phyloP scores from a whole-genome alignment of 1,140 invertebrate genomes.

The Samia ricini region DNA sequence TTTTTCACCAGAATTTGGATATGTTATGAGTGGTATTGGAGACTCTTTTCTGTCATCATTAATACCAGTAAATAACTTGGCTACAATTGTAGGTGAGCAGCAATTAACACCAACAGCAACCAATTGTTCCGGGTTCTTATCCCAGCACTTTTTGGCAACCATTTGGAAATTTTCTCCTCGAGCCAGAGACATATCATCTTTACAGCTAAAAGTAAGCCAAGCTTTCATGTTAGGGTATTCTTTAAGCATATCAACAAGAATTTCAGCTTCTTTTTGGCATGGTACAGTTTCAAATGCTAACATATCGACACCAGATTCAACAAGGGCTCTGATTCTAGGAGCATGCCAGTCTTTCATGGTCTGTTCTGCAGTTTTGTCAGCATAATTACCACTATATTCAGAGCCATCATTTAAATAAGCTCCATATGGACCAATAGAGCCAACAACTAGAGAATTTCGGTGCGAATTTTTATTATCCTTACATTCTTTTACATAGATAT shows the following conservation, averaged over 20 bases:
- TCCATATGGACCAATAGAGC: slow-evolving; percentile 94
- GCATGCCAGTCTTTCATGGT: slow-evolving; percentile 88
- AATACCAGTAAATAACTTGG: slow-evolving; percentile 80
- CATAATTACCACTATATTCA: slow-evolving; percentile 92
- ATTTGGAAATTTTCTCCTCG: slow-evolving; percentile 86
- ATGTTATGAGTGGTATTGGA: slow-evolving; percentile 83
- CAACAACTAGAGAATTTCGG: slow-evolving; percentile 81
- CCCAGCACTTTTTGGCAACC: slow-evolving; percentile 81
- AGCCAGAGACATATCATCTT: slow-evolving; percentile 78
- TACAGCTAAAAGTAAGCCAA: slow-evolving; percentile 91
- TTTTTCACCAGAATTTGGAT: slow-evolving; percentile 88
- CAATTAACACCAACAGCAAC: slow-evolving; percentile 93
- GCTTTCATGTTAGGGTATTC: slow-evolving; percentile 85
- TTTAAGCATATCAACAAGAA: slow-evolving; percentile 84
- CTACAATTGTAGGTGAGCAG: slow-evolving; percentile 76
- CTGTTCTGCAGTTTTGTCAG: slow-evolving; percentile 79
- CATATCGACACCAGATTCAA: slow-evolving; percentile 87
- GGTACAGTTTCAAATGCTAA: slow-evolving; percentile 95
- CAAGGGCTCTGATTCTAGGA: slow-evolving; percentile 84
- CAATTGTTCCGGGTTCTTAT: slow-evolving; percentile 81
- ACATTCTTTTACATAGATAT: slow-evolving; percentile 77
- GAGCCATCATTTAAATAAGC: slow-evolving; percentile 91
- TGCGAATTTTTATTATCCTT: slow-evolving; percentile 19
- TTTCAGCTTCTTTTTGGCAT: slow-evolving; percentile 87
- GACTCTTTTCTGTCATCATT: slow-evolving; percentile 70